Evolutionary conservation across 2,888 invertebrate species (phyloP).

Genomic region (Callyntrura guangdongensis): DNA sequence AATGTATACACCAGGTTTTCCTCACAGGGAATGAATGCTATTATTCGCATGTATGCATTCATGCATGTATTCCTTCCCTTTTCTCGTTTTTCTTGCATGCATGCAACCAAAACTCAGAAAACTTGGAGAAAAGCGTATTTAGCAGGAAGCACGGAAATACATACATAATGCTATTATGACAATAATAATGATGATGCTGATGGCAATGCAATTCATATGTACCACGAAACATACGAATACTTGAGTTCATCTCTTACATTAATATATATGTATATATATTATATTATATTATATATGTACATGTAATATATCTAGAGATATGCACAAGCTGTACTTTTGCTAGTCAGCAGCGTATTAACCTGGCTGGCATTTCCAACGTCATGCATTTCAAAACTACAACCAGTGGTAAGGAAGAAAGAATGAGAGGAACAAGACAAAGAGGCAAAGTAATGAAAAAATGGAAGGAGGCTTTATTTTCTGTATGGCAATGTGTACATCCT

Average conservation of each 20-base stretch:
- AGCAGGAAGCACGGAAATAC: slow-evolving; percentile 46
- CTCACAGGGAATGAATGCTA: not conserved
- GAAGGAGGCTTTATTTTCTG: slow-evolving; percentile 53
- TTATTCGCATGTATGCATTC: not conserved
- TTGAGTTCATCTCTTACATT: not conserved
- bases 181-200: slow-evolving; percentile 8
- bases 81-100: not conserved
- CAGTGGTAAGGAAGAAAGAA: slow-evolving; percentile 34
- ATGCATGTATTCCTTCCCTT: slow-evolving; percentile 19
- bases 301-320: too few relatives aligned
- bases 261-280: not conserved
- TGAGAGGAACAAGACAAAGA: slow-evolving; percentile 37
- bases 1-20: not conserved
- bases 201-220: not conserved
- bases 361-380: slow-evolving; percentile 26
- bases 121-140: slow-evolving; percentile 38
- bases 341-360: not conserved
- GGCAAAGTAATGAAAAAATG: slow-evolving; percentile 61
- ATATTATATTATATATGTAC: too few relatives aligned
- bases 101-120: slow-evolving; percentile 29
- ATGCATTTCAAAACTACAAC: slow-evolving; percentile 9
- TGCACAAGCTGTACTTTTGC: not conserved
- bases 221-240: not conserved
- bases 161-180: slow-evolving; percentile 42
- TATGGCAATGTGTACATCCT: not conserved